Base-by-base conservation (phyloP, 2,797 vertebrate genomes). In the Sphenopsis melanotis region DNA sequence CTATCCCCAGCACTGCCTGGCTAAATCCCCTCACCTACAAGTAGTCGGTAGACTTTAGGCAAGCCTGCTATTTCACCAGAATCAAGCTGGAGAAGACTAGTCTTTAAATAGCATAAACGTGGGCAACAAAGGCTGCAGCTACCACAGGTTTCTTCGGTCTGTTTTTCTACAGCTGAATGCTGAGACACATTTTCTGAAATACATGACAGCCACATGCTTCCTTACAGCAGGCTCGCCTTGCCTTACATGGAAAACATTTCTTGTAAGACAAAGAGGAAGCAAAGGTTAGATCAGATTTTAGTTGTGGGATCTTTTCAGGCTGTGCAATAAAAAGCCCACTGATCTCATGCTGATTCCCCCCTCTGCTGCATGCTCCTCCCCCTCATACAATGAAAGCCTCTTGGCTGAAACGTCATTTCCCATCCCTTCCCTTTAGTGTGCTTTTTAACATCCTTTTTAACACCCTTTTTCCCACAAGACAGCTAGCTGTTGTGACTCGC, bases 271-370 rank as follows among this genome's bases (percentile, higher is more conserved):
- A 29, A 46, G 18, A 86, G 65, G 71, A 85, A 91, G 37, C 76
- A 90, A 90, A 93, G 19, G 47, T 93, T 84, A 89, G 64, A 59
- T 50, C 21, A 60, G n/a, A 89, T 81, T 93, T 86, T 75, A 69
- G n/a, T 26, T 27, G 69, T 47, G 49, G 50, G 85, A 93, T 44
- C 49, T 85, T 83, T 64, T 47, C 75, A 50, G 7, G 26, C 34
- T 42, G 44, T 46, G 72, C 69, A 83, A 75, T 77, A 81, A 91
- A 78, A 92, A 89, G 61, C 44, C 36, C 80, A 47, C 63, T 56
- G 56, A 91, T 60, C 52, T 83, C 87, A 83, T 0, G 23, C 52
- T 76, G 50, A 37, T 75, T 30, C 55, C 61, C 61, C 80, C 46
- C 49, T 76, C 59, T 2, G 3, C 55, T 36, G 32, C 53, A 63